These are phyloP conservation scores for Galeopterus variegatus DNA, from an alignment of 2,113 vertebrate species.

Conservation along the genomic window DNA sequence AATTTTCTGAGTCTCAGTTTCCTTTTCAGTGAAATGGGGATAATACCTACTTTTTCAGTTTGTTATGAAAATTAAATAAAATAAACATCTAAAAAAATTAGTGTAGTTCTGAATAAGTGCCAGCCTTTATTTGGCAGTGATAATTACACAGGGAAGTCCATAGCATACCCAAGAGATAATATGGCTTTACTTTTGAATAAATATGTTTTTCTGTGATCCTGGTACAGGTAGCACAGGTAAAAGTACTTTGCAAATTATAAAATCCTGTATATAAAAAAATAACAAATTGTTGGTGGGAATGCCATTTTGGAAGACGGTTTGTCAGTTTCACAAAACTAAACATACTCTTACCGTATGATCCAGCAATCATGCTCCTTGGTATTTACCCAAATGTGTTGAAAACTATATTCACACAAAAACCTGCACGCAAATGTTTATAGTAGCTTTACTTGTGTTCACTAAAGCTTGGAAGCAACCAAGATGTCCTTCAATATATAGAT, in stretches of 20 bases:
- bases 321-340: neutral
- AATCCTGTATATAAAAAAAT: neutral
- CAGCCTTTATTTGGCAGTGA: neutral
- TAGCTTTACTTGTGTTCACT: neutral
- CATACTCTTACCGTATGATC: neutral
- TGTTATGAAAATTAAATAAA: neutral
- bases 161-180: neutral
- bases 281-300: neutral
- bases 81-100: neutral
- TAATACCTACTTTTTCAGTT: neutral
- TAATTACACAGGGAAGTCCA: neutral
- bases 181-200: constrained; percentile 10
- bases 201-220: neutral
- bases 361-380: neutral
- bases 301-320: neutral
- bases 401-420: neutral
- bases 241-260: neutral
- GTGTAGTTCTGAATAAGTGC: neutral
- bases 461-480: neutral
- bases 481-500: neutral
- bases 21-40: neutral
- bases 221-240: neutral
- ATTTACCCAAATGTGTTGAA: neutral
- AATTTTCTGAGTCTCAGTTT: neutral
- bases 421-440: neutral